Evolutionary conservation across 2,888 invertebrate species (phyloP).

Genomic region (Stramonita haemastoma): DNA sequence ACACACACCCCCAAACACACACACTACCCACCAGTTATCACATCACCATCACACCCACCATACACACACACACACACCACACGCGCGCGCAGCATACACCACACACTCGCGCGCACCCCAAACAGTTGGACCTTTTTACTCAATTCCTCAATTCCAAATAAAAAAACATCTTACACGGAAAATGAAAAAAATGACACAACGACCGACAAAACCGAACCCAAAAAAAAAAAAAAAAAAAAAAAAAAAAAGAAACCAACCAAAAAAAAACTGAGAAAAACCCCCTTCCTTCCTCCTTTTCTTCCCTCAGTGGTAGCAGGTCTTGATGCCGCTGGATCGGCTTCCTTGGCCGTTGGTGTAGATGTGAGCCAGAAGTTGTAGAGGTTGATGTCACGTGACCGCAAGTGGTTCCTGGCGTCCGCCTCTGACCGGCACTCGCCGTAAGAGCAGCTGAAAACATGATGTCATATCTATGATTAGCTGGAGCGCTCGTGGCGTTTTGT

Average conservation of each 20-base stretch:
- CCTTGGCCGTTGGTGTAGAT: neutral
- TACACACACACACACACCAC: neutral
- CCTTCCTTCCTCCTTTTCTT: neutral
- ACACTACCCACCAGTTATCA: neutral
- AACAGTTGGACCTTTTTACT: too few relatives aligned
- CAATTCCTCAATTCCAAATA: too few relatives aligned
- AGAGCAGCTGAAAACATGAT: neutral
- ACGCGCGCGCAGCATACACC: too few relatives aligned
- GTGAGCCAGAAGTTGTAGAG: conserved; percentile 21
- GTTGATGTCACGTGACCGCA: conserved; percentile 6
- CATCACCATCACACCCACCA: neutral
- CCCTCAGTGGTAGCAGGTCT: neutral
- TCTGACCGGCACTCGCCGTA: neutral
- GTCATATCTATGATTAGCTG: too few relatives aligned
- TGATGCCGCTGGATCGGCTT: neutral
- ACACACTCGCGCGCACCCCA: too few relatives aligned
- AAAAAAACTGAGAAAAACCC: neutral
- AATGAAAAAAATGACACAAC: neutral
- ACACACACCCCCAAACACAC: neutral
- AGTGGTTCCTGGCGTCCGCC: neutral
- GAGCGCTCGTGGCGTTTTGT: too few relatives aligned
- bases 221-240: neutral
- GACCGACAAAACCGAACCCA: neutral
- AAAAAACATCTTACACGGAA: too few relatives aligned
- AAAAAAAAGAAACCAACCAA: neutral